These are phyloP conservation scores for Actenoides lindsayi DNA, from an alignment of 2,113 vertebrate species.

Conservation along the genomic window DNA sequence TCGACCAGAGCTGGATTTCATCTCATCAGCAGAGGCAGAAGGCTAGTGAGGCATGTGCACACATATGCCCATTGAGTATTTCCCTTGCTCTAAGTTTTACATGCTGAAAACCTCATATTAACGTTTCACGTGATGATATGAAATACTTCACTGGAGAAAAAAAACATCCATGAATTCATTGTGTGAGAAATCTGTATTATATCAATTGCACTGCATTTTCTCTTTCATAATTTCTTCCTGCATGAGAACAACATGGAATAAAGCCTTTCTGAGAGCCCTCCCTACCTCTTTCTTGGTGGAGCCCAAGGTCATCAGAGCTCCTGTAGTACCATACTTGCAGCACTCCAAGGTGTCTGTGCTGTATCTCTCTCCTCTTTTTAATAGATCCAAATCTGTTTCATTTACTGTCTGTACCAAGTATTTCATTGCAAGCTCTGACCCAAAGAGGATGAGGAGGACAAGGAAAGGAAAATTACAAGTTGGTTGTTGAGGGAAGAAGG, in stretches of 20 bases:
- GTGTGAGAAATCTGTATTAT: not conserved
- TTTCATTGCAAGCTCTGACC: not conserved
- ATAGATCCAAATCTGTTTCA: not conserved
- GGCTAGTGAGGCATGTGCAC: not conserved
- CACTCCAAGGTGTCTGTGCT: not conserved
- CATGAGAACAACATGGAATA: not conserved
- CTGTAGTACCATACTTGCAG: not conserved
- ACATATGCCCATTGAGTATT: not conserved
- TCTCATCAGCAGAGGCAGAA: not conserved
- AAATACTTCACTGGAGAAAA: not conserved
- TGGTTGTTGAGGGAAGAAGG: not conserved
- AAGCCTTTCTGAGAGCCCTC: not conserved
- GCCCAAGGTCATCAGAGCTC: not conserved
- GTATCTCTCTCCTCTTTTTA: not conserved
- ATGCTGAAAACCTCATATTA: not conserved
- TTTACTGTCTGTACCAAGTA: not conserved
- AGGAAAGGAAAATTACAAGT: not conserved
- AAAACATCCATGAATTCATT: not conserved
- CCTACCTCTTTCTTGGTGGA: not conserved
- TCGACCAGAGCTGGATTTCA: not conserved
- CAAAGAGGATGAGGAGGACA: not conserved
- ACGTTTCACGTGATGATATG: not conserved
- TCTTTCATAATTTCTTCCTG: not conserved
- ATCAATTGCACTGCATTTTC: not conserved
- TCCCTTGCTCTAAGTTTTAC: not conserved